Base-by-base conservation (phyloP, 2,113 vertebrate genomes). In the Drymodes brunneopygia region DNA sequence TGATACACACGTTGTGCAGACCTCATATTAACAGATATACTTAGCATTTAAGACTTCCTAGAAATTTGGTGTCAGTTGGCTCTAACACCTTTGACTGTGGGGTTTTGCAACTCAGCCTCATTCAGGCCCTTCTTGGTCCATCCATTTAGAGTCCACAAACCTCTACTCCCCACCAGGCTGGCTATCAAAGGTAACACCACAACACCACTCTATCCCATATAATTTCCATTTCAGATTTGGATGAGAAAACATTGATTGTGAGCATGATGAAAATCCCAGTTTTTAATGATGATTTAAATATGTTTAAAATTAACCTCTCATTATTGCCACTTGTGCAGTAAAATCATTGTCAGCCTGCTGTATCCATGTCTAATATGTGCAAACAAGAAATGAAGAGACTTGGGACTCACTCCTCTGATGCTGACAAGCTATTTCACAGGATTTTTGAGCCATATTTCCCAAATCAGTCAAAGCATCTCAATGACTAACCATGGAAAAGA, bases 211-310 rank as follows among this genome's bases (percentile, higher is more conserved):
- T 35, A 15, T 10, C n/a, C 53, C 0, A 0, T 8, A 11, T 35
- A 31, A 78, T n/a, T 79, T 47, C 62, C 42, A 77, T 54, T 81
- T 57, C 35, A 69, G 22, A 27, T 66, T 81, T 69, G 36, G 6
- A 62, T 29, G 28, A 74, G 40, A 70, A 94, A 95, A 87, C 9
- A 78, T 2, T 28, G 45, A 83, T 77, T 81, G 38, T 1, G 0
- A 89, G 11, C 13, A 87, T 0, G 0, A 81, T 21, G 12, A 53
- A 75, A 86, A 69, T 65, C 27, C 8, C 22, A 61, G n/a, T 16
- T 66, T 86, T 77, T 86, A 81, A 83, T 38, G 45, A 50, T 84
- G 28, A 80, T 62, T 83, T 89, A 80, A 80, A 77, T 56, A 74
- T 18, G 23, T 66, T 70, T 81, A 38, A 83, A 86, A 80, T 95